A percentile compares a stretch with the other conserved stretches of the same genome.
These are phyloP conservation scores for Cliona cf. orientalis DNA, from an alignment of 37 sponge, comb jelly and placozoan species.

Conservation along the genomic window DNA sequence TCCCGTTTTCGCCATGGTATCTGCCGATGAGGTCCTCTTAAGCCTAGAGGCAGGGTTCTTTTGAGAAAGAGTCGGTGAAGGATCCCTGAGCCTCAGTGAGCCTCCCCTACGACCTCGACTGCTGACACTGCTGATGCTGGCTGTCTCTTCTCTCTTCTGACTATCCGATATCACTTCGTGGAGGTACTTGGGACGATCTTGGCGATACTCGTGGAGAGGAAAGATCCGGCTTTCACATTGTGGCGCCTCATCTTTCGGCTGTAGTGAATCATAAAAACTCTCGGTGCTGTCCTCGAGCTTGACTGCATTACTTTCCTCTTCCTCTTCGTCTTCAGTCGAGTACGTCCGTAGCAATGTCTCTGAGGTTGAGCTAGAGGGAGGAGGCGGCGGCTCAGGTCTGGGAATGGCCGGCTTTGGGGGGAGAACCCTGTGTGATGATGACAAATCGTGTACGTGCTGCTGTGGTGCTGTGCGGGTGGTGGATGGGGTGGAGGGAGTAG, in stretches of 20 bases:
- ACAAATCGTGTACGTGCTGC: neutral
- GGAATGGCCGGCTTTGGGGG: neutral
- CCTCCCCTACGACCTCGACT: neutral
- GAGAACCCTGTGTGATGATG: neutral
- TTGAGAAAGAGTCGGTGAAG: neutral
- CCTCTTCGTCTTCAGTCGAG: neutral
- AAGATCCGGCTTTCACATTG: no score
- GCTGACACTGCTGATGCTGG: neutral
- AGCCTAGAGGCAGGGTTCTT: neutral
- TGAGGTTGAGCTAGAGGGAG: neutral
- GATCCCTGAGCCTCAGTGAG: neutral
- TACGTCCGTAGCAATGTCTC: neutral
- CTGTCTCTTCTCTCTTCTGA: neutral
- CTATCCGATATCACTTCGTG: neutral
- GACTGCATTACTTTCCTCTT: neutral
- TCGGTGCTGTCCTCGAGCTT: neutral
- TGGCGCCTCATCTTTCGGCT: neutral
- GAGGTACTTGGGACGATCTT: neutral
- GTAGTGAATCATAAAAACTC: constrained; percentile 13
- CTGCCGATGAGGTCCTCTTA: constrained; percentile 16
- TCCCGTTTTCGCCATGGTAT: neutral
- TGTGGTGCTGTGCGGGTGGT: neutral
- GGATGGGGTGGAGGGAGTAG: neutral
- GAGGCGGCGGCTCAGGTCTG: neutral
- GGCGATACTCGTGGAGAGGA: constrained; percentile 3